Conservation (phyloP, 2,888 invertebrate species). For the Polydrusus cervinus region DNA sequence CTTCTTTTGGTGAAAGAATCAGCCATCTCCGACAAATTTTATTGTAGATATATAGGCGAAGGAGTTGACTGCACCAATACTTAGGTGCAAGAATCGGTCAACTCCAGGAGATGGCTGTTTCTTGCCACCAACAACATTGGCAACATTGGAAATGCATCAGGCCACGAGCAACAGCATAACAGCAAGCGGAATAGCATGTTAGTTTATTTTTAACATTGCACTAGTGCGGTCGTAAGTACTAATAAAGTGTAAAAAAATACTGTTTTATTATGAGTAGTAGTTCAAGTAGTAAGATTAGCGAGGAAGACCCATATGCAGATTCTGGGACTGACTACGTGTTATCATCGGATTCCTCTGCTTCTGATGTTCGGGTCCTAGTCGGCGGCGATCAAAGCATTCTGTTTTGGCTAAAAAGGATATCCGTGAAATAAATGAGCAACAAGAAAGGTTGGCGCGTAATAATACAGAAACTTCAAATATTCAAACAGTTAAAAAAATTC, state of each 20-base stretch:
- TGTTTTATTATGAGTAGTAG: too few relatives aligned
- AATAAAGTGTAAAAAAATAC: too few relatives aligned
- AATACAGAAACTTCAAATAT: neutral
- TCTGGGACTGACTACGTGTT: neutral
- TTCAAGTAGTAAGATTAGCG: neutral
- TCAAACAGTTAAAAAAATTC: neutral
- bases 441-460: neutral
- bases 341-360: neutral
- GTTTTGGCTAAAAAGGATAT: neutral
- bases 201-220: too few relatives aligned
- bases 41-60: neutral
- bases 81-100: neutral
- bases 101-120: neutral
- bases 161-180: neutral
- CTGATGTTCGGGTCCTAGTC: neutral
- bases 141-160: neutral
- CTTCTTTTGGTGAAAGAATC: neutral
- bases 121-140: neutral
- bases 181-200: too few relatives aligned
- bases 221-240: too few relatives aligned
- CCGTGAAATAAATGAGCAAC: neutral
- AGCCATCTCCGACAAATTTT: neutral
- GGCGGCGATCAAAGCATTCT: neutral
- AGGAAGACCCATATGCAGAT: neutral
- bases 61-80: neutral